Base-by-base conservation (phyloP, 2,113 vertebrate genomes). In the Zootoca vivipara region DNA sequence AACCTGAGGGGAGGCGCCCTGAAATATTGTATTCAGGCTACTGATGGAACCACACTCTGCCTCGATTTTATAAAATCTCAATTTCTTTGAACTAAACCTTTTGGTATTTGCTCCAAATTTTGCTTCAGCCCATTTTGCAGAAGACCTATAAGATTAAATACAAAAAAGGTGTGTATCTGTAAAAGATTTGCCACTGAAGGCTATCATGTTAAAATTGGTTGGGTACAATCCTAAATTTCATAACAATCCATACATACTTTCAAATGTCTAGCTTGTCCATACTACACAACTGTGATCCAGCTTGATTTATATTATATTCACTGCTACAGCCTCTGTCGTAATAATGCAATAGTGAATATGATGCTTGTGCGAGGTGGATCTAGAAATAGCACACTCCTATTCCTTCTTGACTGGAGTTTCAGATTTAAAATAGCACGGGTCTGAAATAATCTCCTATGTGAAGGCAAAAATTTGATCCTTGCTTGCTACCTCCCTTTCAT, bases 211-310 rank as follows among this genome's bases (percentile, higher is more conserved):
- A 82, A 2, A 82, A 3, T 38, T 56, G 22, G 3, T 26, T 78
- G 0, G 9, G 52, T 22, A 46, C 16, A 89, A 20, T 26, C 79
- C 16, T 74, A 82, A 79, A 9, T 0, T 30, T 20, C 7, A 12
- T 1, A 88, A 0, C 75, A 64, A 75, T 7, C 40, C 73, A 70
- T 5, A 85, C 18, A 83, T 0, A 33, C 5, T 0, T 1, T 38
- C 65, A 79, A 88, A 46, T 46, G 86, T 1, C 28, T 35, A 33
- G 0, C 0, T n/a, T 42, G 70, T 10, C 30, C 35, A 24, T 20
- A 16, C 1, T 18, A 38, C 74, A 87, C 26, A 90, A 73, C 0
- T 33, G 1, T 0, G 5, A 0, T 28, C 62, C 42, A n/a, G 15
- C 26, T 46, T 40, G 86, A 24, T 42, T 62, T n/a, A 0, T 7